phyloP scores from a whole-genome alignment of 1,140 invertebrate genomes.

The Lethocerus indicus region DNA sequence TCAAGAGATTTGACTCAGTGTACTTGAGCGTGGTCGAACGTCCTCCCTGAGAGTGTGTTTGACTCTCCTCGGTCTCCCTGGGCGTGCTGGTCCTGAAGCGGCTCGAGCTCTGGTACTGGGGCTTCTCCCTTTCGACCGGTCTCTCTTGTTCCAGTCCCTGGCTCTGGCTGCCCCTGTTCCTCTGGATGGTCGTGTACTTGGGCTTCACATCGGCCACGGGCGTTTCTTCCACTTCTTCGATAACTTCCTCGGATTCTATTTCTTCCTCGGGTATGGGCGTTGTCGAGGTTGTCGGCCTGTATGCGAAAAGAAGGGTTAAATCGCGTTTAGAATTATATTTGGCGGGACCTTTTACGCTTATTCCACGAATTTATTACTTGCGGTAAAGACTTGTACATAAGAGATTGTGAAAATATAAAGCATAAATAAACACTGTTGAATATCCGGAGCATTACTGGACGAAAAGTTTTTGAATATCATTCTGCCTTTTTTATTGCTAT shows the following conservation, averaged over 20 bases:
- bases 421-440: too few relatives aligned
- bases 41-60: constrained; percentile 8
- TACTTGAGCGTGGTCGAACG: constrained; percentile 18
- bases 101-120: constrained; percentile 7
- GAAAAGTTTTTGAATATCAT: too few relatives aligned
- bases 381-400: neutral
- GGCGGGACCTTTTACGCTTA: too few relatives aligned
- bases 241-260: constrained; percentile 24
- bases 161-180: constrained; percentile 11
- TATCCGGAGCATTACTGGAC: too few relatives aligned
- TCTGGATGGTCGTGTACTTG: constrained; percentile 14
- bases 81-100: constrained; percentile 12
- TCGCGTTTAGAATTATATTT: too few relatives aligned
- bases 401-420: neutral
- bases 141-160: neutral
- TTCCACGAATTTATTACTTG: too few relatives aligned
- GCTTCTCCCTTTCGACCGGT: constrained; percentile 1
- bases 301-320: too few relatives aligned
- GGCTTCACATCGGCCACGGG: constrained; percentile 12
- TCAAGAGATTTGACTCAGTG: constrained; percentile 10
- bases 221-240: constrained; percentile 15
- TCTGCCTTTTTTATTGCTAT: too few relatives aligned
- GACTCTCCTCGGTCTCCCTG: constrained; percentile 2
- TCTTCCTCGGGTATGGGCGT: constrained; percentile 21
- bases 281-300: constrained; percentile 14